phyloP scores from a whole-genome alignment of 2,113 vertebrate species.

The Lucifuga dentata region DNA sequence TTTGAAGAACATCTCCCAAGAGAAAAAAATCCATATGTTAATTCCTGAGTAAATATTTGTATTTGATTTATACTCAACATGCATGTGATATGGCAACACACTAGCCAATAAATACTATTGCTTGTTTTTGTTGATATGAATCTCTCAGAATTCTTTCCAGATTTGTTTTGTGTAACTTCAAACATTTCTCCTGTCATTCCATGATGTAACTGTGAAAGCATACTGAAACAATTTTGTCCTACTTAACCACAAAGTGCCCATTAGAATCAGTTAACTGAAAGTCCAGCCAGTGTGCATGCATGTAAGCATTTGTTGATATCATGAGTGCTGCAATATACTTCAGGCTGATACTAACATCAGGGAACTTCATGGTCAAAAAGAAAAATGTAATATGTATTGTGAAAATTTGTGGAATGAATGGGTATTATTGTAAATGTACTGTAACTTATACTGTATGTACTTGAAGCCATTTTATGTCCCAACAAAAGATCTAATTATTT shows the following conservation, averaged over 20 bases:
- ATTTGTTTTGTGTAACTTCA: conserved; percentile 17
- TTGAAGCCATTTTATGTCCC: not conserved
- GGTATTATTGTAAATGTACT: not conserved
- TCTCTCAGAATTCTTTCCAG: not conserved
- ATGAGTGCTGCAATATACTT: conserved; percentile 16
- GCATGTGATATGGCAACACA: not conserved
- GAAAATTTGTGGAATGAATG: too few species aligned
- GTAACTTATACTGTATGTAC: conserved; percentile 3
- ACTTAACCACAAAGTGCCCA: conserved; percentile 39
- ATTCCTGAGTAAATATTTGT: not conserved
- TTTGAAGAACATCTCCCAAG: not conserved
- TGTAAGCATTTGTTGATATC: not conserved
- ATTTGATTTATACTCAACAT: not conserved
- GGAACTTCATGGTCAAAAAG: conserved; percentile 31
- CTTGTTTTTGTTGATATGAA: not conserved
- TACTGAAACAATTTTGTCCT: not conserved
- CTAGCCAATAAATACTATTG: not conserved
- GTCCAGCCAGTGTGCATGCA: conserved; percentile 8
- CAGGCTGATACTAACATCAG: conserved; percentile 29
- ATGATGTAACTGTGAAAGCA: conserved; percentile 5
- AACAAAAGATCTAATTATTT: conserved; percentile 27
- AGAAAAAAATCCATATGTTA: conserved; percentile 10
- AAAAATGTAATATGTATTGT: not conserved
- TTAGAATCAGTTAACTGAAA: not conserved
- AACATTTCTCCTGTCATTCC: not conserved